Evolutionary conservation across 2,888 invertebrate species (phyloP), one percentile per base, ranked within the genome.

Genomic region (Ormyrus pomaceus): DNA sequence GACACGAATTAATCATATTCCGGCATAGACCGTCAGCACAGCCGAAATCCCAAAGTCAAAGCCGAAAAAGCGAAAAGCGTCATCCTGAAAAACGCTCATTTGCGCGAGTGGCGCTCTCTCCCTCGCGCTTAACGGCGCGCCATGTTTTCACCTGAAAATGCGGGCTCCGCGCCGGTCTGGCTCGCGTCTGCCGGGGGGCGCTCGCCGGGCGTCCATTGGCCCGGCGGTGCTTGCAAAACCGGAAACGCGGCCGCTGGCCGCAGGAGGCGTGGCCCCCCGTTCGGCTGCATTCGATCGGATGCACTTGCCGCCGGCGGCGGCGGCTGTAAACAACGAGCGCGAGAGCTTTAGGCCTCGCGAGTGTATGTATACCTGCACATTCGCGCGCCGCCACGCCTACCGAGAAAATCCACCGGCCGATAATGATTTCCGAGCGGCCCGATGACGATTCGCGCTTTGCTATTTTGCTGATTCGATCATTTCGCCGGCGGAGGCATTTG

Each of bases 211-310:
- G 64, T 73, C 79, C 79, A 82, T 82, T 82, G 81, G 81, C 78
- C 66, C 81, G 58, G 61, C 53, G 75, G 73, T 34, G 78, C 58
- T 9, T 50, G 64, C 64, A 85, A 88, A 87, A 87, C 87, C 88
- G 88, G 88, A 86, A 88, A 84, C 86, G 79, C 84, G 82, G 86
- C 84, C 11, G 48, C 13, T 80, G 86, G 83, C 84, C 86, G 84
- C 82, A 85, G 61, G 87, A 86, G 89, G 89, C 89, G 89, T 88
- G 89, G 88, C 84, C 62, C 80, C 79, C 83, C 84, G 84, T 51
- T 34, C 48, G 71, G 8, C 11, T 74, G 84, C 84, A 86, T 86
- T 87, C 86, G 85, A 85, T 86, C 87, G 85, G 86, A 87, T 87
- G 88, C 88, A 86, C 85, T 88, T 86, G 85, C 86, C 84, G 87